Evolutionary conservation across 2,113 vertebrate species (phyloP), one percentile per base, ranked within the genome.

Genomic region (Piprites chloris): DNA sequence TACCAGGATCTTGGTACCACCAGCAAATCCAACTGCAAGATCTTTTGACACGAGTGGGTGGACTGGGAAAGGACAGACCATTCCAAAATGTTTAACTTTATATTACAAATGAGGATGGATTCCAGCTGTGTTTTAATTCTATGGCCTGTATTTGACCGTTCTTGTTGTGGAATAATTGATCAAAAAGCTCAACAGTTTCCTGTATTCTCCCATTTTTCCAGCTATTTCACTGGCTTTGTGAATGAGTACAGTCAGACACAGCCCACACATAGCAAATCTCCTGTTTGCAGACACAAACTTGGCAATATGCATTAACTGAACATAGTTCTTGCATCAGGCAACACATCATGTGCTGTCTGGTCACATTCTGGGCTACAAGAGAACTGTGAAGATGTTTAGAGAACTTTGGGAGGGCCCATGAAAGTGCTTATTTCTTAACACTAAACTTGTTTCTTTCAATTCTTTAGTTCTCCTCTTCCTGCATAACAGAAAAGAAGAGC

Each of bases 321-420:
- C 78, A 88, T 22, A 93, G 85, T 73, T 88, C 53, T 94, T 93
- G 50, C 74, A 94, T 76, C 90, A 95, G 85, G 53, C 74, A 91
- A 72, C 32, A 26, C 61, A 87, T 83, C 88, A 72, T 33, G 39
- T 86, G 76, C 79, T 88, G 66, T 75, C 78, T 80, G n/a, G 58
- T 23, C 75, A 66, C 49, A 42, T 83, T 92, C 86, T 90, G 50
- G 79, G 76, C 72, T 86, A 50, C 68, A 58, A 92, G 55, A 88
- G 46, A 90, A 96, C 77, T 37, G 80, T 23, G 75, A 71, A 92
- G 63, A 84, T 42, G 73, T 47, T 86, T 76, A 76, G 83, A 55
- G 46, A 84, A 62, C 49, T 69, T 73, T n/a, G 58, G n/a, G 19
- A 84, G 24, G 32, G 33, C 11, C 13, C 37, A 6, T 24, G n/a